phyloP scores from a whole-genome alignment of 2,888 invertebrate species.

The Fragum sueziense region DNA sequence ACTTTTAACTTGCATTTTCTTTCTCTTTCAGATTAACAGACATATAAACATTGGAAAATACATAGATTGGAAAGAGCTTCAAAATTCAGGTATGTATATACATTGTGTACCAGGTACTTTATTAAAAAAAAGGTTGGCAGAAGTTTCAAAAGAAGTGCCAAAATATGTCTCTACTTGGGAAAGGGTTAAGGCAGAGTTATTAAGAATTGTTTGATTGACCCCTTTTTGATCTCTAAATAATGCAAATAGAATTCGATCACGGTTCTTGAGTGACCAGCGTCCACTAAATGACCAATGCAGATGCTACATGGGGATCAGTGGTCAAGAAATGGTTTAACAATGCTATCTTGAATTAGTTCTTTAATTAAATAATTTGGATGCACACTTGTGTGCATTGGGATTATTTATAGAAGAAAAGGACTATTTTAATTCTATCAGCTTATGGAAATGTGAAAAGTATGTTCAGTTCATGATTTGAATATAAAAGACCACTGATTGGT shows the following conservation, averaged over 20 bases:
- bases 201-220: not conserved
- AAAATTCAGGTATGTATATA: too few relatives aligned
- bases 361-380: conserved; percentile 21
- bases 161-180: too few relatives aligned
- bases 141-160: too few relatives aligned
- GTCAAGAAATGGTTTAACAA: conserved; percentile 16
- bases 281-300: conserved; percentile 14
- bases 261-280: conserved; percentile 14
- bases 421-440: not conserved
- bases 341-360: not conserved
- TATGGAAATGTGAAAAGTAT: not conserved
- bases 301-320: conserved; percentile 17
- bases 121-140: too few relatives aligned
- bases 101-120: too few relatives aligned
- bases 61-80: too few relatives aligned
- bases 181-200: too few relatives aligned
- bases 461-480: too few relatives aligned
- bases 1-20: too few relatives aligned
- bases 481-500: too few relatives aligned
- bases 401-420: not conserved
- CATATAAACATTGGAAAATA: too few relatives aligned
- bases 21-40: too few relatives aligned
- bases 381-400: conserved; percentile 21
- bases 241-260: conserved; percentile 3
- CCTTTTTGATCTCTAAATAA: conserved; percentile 14